Base-by-base conservation (phyloP, 2,888 invertebrate genomes). In the Dascillus cervinus region DNA sequence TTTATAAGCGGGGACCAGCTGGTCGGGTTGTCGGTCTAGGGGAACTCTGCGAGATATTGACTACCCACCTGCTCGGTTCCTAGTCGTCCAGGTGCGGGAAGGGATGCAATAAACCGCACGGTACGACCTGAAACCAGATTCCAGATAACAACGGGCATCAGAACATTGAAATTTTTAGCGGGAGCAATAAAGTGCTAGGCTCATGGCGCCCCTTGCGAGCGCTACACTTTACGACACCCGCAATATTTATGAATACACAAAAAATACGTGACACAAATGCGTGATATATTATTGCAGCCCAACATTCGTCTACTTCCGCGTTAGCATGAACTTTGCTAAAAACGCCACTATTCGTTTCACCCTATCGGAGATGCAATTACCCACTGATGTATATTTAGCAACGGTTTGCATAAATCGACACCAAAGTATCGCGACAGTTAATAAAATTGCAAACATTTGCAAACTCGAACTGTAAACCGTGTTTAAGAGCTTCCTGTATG, bases 181-280 rank as follows among this genome's bases (percentile, higher is more conserved):
- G 31, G 28, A 22, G 44, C 43, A 47, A 44, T 52, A 52, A 52
- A 52, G 47, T 38, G 36, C 39, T 35, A 32, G 43, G 43, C 42
- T 43, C 44, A 44, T 46, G 40, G 44, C 48, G 43, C 44, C 43
- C 31, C 44, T 45, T 42, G 32, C 34, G 46, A 43, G 46, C 46
- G 43, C 45, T 41, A 42, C 48, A 46, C 44, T 49, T 48, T 48
- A 49, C 46, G 43, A 44, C 41, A 41, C 17, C 29, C 47, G 37
- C 42, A 46, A 49, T 45, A 49, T 52, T 50, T 50, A 50, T 52
- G 46, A 46, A 48, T 44, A 34, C 29, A 36, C 29, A 33, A 37
- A 37, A 33, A 31, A 13, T 40, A 40, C 40, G 40, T 40, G 40
- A 40, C 37, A 12, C 20, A 26, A 30, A 30, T 23, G 22, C 13